phyloP scores from a whole-genome alignment of 2,113 vertebrate genomes.

The Ceuthmochares aereus region DNA sequence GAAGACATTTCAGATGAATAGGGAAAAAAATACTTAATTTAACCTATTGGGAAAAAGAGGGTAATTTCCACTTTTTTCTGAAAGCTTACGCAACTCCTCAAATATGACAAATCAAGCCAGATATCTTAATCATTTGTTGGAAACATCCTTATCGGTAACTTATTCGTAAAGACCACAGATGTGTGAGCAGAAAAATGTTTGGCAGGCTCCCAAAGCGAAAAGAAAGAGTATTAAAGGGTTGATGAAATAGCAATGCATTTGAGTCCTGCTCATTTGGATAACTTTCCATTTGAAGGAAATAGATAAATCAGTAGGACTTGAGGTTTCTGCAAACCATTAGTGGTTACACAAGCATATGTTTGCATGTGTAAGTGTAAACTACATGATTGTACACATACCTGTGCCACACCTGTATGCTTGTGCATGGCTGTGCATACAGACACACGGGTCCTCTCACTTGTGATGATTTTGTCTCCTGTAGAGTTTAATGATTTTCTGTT shows the following conservation, averaged over 20 bases:
- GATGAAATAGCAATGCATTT: constrained; percentile 56
- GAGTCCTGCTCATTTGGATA: constrained; percentile 56
- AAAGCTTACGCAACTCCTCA: constrained; percentile 33
- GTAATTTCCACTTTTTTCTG: constrained; percentile 46
- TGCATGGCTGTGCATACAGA: neutral
- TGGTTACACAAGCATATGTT: rapidly evolving
- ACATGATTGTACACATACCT: rapidly evolving
- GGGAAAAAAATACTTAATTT: constrained; percentile 47
- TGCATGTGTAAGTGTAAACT: neutral
- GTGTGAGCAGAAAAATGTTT: constrained; percentile 66
- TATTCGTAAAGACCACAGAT: constrained; percentile 68
- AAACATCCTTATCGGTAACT: constrained; percentile 68
- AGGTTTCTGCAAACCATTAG: neutral
- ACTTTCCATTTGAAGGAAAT: constrained; percentile 50
- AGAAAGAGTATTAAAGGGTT: constrained; percentile 34
- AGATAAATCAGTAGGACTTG: constrained; percentile 29
- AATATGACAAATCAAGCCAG: constrained; percentile 56
- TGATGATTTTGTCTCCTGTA: neutral
- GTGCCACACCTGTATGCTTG: neutral
- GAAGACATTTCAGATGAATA: constrained; percentile 42
- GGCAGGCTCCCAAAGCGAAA: constrained; percentile 54
- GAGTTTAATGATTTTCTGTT: constrained; percentile 72
- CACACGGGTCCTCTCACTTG: neutral
- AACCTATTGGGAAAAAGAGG: neutral
- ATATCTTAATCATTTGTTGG: constrained; percentile 74